Base-by-base conservation (phyloP, 2,113 vertebrate species). In the Melanotaenia duboulayi region DNA sequence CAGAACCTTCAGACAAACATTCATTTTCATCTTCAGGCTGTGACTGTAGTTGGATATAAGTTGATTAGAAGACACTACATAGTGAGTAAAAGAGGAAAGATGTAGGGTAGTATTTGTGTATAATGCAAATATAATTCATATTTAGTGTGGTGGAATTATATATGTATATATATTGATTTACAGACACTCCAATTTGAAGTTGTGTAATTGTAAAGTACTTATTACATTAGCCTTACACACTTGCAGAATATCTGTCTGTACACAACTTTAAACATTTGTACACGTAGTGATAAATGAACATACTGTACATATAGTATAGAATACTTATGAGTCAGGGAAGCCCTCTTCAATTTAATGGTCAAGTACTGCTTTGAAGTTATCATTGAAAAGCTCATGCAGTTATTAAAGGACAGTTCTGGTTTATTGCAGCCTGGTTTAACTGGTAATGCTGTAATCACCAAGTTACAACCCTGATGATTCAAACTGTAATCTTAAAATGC, bases 171-270 rank as follows among this genome's bases (percentile, higher is more conserved):
- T 78, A 82, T 14, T 64, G 55, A 81, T 88, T 87, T 90, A 90
- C 83, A 91, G 56, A 84, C 67, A 82, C 87, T 85, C 79, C 88
- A 89, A 90, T 88, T 88, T 87, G 85, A 91, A 86, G 83, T 84
- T 84, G 76, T 74, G 74, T 48, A 84, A 62, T 83, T 83, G 54
- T 76, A 84, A 81, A 84, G 65, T 83, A 88, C 73, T 85, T 23
- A 74, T 83, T 84, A 69, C 78, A 85, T 85, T 74, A 86, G 66
- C 59, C 65, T 67, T 66, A 88, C 77, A 92, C 83, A 78, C 86
- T 91, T 89, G 61, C 84, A 88, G 91, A 91, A 91, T 80, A 54
- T 78, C 72, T 83, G 84, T 87, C 76, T 93, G 90, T 90, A 91
- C 89, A 91, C 76, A 87, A 57, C 71, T 88, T 87, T 82, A 83